Evolutionary conservation across 2,113 vertebrate genomes (phyloP), one percentile per base, ranked within the genome.

Genomic region (Apodemus speciosus): DNA sequence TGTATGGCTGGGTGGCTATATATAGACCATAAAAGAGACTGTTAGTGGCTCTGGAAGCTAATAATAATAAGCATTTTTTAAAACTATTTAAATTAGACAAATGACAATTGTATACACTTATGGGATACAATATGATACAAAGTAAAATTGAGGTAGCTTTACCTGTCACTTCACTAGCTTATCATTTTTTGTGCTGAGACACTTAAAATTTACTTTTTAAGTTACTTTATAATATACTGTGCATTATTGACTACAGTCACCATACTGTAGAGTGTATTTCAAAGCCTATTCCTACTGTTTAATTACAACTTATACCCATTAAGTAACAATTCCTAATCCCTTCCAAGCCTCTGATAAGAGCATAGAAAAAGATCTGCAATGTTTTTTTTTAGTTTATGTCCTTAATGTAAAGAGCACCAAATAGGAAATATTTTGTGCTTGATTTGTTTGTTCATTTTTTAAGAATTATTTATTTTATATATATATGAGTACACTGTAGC

Each of bases 351-450:
- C 30, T 89, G 77, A 40, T 89, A 93, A 68, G 14, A 92, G 40
- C 7, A 38, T 32, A 84, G 56, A 51, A 92, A 79, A 40, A 77
- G 49, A 72, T 4, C 40, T 93, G 53, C 27, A 93, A 68, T 91
- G 32, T n/a, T n/a, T 56, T 21, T 13, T 81, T 25, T 76, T 83
- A 76, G 35, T 80, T 91, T 76, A 6, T 30, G 62, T 49, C 15
- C 20, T 46, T 90, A 69, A 62, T 56, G 75, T 93, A 38, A 69
- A 91, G 8, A 49, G 2, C 23, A 25, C 64, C 51, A 77, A 92
- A 35, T 87, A 68, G 32, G 94, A 79, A 69, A 84, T 35, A 81
- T 46, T 89, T 76, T 86, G 6, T 94, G 69, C 30, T 88, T 81
- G 23, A 73, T 83, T 94, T 79, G 11, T 64, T 62, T 62, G 9